A percentile compares a stretch with the other conserved stretches of the same genome.
phyloP scores from a whole-genome alignment of 2,113 vertebrate species.

The Nycticebus coucang region DNA sequence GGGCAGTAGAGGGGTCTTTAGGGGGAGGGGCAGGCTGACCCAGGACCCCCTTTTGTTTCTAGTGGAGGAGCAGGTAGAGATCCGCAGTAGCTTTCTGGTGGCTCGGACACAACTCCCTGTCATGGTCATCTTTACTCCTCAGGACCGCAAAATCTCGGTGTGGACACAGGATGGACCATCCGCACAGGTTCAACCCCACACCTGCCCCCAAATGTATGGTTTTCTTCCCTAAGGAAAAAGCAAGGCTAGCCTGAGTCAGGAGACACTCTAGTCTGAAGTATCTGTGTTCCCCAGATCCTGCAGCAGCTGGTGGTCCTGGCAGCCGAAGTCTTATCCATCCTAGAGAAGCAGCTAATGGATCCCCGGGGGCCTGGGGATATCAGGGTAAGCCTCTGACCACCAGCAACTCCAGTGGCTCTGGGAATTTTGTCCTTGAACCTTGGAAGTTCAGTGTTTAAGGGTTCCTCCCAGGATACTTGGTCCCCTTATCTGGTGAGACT shows the following conservation, averaged over 20 bases:
- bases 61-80: conserved; percentile 92
- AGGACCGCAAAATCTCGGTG: conserved; percentile 90
- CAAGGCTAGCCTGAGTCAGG: not conserved
- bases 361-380: conserved; percentile 87
- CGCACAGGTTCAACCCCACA: conserved; percentile 86
- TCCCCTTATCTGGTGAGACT: not conserved
- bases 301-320: conserved; percentile 91
- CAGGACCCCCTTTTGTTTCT: not conserved
- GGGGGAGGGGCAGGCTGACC: not conserved
- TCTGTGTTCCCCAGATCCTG: conserved; percentile 87
- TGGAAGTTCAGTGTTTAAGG: not conserved
- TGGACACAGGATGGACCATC: conserved; percentile 93
- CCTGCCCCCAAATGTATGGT: not conserved
- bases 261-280: not conserved
- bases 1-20: not conserved
- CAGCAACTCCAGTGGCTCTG: not conserved
- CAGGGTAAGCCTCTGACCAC: conserved; percentile 85
- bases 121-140: conserved; percentile 95
- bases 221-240: not conserved
- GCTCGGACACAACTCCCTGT: conserved; percentile 89
- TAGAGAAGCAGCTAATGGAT: conserved; percentile 93
- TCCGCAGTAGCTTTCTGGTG: conserved; percentile 92
- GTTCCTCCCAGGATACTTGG: not conserved
- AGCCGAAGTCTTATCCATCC: conserved; percentile 87
- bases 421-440: not conserved